Base-by-base conservation (phyloP, 2,113 vertebrate species). In the Rhinichthys klamathensis region DNA sequence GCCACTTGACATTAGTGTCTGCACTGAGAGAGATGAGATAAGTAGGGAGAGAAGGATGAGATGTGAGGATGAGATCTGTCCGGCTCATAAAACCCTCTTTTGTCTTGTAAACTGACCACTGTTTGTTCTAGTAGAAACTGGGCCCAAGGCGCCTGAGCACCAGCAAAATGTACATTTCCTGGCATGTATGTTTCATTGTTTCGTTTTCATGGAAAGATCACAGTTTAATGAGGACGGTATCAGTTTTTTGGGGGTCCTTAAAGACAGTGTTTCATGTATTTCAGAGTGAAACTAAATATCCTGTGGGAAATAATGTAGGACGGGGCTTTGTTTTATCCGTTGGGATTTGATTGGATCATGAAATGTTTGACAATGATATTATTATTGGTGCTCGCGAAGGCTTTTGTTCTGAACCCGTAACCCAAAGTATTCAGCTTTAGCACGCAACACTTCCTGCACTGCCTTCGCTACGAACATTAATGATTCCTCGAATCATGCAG, bases 1-100 rank as follows among this genome's bases (percentile, higher is more conserved):
- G 46, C 82, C 79, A 46, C 80, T 87, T 51, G 30, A 83, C 67
- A 49, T 72, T 76, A 83, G 60, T 51, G 30, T 88, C n/a, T 79
- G 60, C 73, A 80, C 49, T 54, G 25, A 78, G 80, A 84, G 86
- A 88, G 91, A 93, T 94, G 93, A 94, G 92, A 93, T 93, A 93
- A 94, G 92, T 93, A 73, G 84, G 44, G 54, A 67, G 76, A 75
- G 70, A 82, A 93, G 90, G 91, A 90, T 88, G 89, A 90, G 90
- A 89, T 85, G 86, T 88, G 30, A 30, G 30, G 30, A 30, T 30
- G 30, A 30, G 30, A 91, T 82, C 74, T 83, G 58, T 90, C 60
- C 90, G 88, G 65, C 35, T 87, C 89, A 90, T 94, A 89, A 93
- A 90, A 92, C 93, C 87, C 88, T 90, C 93, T 93, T 86, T 95